Percentiles rank a stretch among this genome's conserved stretches.
phyloP scores from a whole-genome alignment of 2,888 invertebrate genomes.

The Clostera curtula region DNA sequence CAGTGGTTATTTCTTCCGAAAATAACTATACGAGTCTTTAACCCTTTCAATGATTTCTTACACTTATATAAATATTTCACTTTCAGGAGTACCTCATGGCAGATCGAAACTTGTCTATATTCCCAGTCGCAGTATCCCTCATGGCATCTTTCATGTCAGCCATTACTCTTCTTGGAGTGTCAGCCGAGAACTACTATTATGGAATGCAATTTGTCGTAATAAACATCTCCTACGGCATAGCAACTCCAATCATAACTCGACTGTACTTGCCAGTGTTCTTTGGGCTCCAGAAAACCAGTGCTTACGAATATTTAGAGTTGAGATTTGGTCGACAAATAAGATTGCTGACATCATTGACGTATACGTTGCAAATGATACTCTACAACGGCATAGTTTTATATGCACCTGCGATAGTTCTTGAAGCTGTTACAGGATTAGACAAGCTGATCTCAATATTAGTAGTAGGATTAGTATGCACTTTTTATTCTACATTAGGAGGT shows the following conservation, averaged over 20 bases:
- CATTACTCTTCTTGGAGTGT: constrained; percentile 90
- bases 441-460: constrained; percentile 82
- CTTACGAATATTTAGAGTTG: constrained; percentile 93
- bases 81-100: constrained; percentile 88
- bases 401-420: constrained; percentile 93
- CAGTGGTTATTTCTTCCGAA: no score
- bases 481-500: constrained; percentile 91
- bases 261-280: constrained; percentile 91
- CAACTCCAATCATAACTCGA: constrained; percentile 85
- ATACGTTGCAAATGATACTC: constrained; percentile 91
- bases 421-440: constrained; percentile 87
- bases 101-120: constrained; percentile 84
- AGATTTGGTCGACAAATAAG: constrained; percentile 87
- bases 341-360: constrained; percentile 86
- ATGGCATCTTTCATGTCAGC: constrained; percentile 98
- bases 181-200: constrained; percentile 88
- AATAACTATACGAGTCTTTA: no score
- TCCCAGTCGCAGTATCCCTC: constrained; percentile 89
- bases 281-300: constrained; percentile 87
- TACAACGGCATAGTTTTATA: constrained; percentile 95
- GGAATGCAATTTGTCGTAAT: constrained; percentile 88
- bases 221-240: constrained; percentile 83
- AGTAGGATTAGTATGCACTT: constrained; percentile 86
- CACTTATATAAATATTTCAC: no score
- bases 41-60: no score